Percentiles rank a stretch among this genome's conserved stretches.
Conservation (phyloP, 2,797 vertebrate species). For the Sardinella longiceps region DNA sequence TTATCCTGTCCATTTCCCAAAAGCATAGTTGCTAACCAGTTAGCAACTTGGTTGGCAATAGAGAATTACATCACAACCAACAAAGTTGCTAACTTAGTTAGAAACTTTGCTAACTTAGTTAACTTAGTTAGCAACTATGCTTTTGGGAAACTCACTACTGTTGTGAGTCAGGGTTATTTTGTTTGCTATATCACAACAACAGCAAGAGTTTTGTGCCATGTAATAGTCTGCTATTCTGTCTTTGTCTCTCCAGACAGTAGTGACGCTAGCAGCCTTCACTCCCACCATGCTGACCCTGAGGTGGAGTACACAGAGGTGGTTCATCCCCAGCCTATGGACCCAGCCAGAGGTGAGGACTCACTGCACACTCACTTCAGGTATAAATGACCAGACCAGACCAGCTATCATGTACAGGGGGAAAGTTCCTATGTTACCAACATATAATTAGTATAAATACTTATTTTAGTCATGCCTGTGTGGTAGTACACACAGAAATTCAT, state of each 20-base stretch:
- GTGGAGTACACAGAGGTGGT: conserved; percentile 93
- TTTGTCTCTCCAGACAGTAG: conserved; percentile 46
- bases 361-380: background rate
- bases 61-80: too few relatives aligned
- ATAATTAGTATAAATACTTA: too few relatives aligned
- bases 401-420: background rate
- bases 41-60: too few relatives aligned
- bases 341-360: conserved; percentile 74
- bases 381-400: background rate
- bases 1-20: background rate
- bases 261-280: conserved; percentile 60
- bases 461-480: background rate
- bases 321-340: conserved; percentile 70
- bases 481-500: background rate
- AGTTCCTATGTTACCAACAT: background rate
- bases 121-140: too few relatives aligned
- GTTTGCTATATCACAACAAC: background rate
- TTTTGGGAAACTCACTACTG: too few relatives aligned
- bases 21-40: too few relatives aligned
- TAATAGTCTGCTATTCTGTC: background rate
- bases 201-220: background rate
- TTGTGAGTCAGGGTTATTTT: too few relatives aligned
- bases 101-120: too few relatives aligned
- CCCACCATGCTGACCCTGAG: conserved; percentile 66
- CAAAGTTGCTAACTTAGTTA: too few relatives aligned